Evolutionary conservation across 2,888 invertebrate species (phyloP).

Genomic region (Poecilobothrus nobilitatus): DNA sequence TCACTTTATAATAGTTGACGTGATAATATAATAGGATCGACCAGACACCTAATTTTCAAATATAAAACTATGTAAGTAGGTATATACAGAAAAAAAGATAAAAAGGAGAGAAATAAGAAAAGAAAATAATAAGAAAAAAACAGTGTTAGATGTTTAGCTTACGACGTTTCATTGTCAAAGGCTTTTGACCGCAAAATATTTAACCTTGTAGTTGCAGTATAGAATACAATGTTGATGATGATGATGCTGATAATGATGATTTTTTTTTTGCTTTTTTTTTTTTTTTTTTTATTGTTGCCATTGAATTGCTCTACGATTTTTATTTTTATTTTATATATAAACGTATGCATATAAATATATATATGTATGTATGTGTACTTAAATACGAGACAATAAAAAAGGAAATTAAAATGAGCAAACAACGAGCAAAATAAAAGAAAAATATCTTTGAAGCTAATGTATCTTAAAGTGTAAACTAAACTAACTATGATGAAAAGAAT

Average conservation of each 20-base stretch:
- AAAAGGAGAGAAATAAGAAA: too few species aligned
- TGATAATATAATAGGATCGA: slow-evolving; percentile 4
- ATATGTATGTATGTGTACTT: too few species aligned
- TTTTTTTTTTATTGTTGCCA: not conserved
- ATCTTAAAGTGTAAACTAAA: too few species aligned
- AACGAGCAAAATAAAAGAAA: too few species aligned
- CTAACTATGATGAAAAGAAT: too few species aligned
- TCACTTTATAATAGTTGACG: not conserved
- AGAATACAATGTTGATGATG: not conserved
- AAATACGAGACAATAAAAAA: too few species aligned
- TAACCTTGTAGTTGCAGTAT: not conserved
- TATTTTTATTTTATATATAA: too few species aligned
- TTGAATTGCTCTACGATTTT: not conserved
- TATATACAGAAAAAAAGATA: not conserved
- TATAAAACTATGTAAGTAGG: not conserved
- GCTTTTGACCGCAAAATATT: slow-evolving; percentile 1
- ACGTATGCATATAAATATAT: too few species aligned
- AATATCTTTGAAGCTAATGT: too few species aligned
- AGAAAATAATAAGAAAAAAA: not conserved
- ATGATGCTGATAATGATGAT: not conserved
- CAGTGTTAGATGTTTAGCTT: not conserved
- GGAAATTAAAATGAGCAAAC: too few species aligned
- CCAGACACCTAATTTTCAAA: slow-evolving; percentile 1
- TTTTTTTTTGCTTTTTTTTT: not conserved
- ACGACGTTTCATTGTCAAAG: not conserved